These are phyloP conservation scores for Leucophenga maculata DNA, from an alignment of 2,888 invertebrate genomes.

Conservation along the genomic window DNA sequence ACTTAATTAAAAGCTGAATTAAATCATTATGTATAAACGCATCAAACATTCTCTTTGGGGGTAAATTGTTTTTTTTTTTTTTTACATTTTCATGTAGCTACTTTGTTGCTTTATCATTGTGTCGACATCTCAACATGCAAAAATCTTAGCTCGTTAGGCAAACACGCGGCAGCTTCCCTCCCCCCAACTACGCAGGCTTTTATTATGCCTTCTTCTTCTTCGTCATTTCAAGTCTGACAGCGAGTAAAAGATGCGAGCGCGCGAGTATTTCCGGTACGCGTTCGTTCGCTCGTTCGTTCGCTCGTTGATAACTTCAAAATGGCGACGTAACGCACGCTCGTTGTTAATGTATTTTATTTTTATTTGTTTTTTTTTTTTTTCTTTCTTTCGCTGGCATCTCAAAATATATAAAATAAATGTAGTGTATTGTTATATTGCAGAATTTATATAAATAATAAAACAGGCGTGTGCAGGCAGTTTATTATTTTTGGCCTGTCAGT, in stretches of 20 bases:
- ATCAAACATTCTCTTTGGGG: background rate
- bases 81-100: too few species aligned
- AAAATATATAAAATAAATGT: too few species aligned
- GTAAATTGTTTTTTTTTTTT: background rate
- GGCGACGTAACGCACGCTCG: constrained; percentile 43
- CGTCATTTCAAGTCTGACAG: background rate
- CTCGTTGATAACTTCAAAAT: constrained; percentile 59
- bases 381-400: constrained; percentile 25
- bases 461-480: constrained; percentile 71
- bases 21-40: constrained; percentile 16
- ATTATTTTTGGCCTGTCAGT: constrained; percentile 56
- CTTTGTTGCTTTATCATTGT: too few species aligned
- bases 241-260: constrained; percentile 43
- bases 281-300: constrained; percentile 55
- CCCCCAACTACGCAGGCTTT: background rate
- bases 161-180: constrained; percentile 31
- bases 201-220: too few species aligned
- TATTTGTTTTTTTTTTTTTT: constrained; percentile 31
- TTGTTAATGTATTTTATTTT: constrained; percentile 29
- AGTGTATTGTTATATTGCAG: background rate
- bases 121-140: too few species aligned
- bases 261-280: constrained; percentile 63
- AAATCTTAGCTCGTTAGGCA: constrained; percentile 15
- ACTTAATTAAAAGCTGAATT: constrained; percentile 23
- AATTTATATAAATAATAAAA: constrained; percentile 61